phyloP scores from a whole-genome alignment of 2,113 vertebrate genomes.

The Manacus vitellinus region DNA sequence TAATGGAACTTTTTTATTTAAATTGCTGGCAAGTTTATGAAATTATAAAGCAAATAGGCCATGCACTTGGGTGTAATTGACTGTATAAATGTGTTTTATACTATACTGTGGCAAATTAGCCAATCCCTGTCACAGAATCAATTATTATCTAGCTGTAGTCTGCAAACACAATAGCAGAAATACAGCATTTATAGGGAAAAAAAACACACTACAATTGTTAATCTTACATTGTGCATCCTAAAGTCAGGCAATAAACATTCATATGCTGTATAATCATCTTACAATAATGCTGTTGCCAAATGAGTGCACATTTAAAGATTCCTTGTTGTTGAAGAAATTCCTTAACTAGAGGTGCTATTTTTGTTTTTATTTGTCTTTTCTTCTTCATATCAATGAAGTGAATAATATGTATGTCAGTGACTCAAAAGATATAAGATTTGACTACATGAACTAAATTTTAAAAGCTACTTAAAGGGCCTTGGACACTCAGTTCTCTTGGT shows the following conservation, averaged over 20 bases:
- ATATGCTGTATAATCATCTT: constrained; percentile 69
- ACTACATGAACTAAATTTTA: neutral
- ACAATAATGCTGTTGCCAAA: constrained; percentile 69
- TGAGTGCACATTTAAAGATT: constrained; percentile 73
- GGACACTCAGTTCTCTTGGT: neutral
- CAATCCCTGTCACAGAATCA: constrained; percentile 83
- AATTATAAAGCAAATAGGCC: constrained; percentile 90
- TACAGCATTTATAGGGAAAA: constrained; percentile 70
- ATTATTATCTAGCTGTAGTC: constrained; percentile 81
- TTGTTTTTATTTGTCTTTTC: constrained; percentile 68
- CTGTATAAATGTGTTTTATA: constrained; percentile 88
- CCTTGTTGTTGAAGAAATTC: constrained; percentile 55
- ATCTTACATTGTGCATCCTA: constrained; percentile 73
- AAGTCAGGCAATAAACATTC: constrained; percentile 76
- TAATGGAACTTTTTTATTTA: constrained; percentile 89
- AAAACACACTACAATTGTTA: constrained; percentile 45
- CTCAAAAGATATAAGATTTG: neutral
- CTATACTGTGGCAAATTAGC: constrained; percentile 84
- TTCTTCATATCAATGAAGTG: constrained; percentile 53
- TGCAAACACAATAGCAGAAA: constrained; percentile 81
- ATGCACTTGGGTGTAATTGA: constrained; percentile 87
- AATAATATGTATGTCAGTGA: constrained; percentile 34
- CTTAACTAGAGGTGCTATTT: neutral
- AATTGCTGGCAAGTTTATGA: constrained; percentile 90
- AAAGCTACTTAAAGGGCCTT: neutral